Evolutionary conservation across 2,113 vertebrate species (phyloP).

Genomic region (Phalacrocorax pelagicus): DNA sequence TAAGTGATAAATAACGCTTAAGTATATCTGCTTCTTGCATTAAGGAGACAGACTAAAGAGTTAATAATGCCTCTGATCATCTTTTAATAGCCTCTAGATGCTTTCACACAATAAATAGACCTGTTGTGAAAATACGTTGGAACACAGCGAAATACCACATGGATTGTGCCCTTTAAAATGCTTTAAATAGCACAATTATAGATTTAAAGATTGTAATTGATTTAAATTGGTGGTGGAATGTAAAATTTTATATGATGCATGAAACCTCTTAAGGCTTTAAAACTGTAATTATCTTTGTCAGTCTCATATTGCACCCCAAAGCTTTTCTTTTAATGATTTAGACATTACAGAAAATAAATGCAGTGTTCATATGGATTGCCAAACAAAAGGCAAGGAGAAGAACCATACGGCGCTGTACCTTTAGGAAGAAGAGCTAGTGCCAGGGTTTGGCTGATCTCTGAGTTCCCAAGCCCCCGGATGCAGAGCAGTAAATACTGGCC

Average conservation of each 20-base stretch:
- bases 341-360: background rate
- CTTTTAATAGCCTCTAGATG: conserved; percentile 44
- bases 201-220: conserved; percentile 67
- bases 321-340: background rate
- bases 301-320: conserved; percentile 23
- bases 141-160: conserved; percentile 25
- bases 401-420: background rate
- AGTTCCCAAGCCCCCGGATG: background rate
- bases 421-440: background rate
- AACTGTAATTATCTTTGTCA: conserved; percentile 38
- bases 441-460: background rate
- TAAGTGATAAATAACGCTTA: conserved; percentile 11
- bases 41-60: conserved; percentile 39
- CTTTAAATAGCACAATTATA: conserved; percentile 59
- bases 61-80: conserved; percentile 53
- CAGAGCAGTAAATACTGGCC: background rate
- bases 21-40: background rate
- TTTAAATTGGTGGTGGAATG: conserved; percentile 55
- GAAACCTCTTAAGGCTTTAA: conserved; percentile 56
- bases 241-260: conserved; percentile 65
- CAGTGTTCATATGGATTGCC: background rate
- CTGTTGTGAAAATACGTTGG: conserved; percentile 59
- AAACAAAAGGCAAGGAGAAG: background rate
- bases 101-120: conserved; percentile 50
- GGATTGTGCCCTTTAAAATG: conserved; percentile 38